Evolutionary conservation across 2,113 vertebrate genomes (phyloP), one percentile per base, ranked within the genome.

Genomic region (Ancistrus triradiatus): DNA sequence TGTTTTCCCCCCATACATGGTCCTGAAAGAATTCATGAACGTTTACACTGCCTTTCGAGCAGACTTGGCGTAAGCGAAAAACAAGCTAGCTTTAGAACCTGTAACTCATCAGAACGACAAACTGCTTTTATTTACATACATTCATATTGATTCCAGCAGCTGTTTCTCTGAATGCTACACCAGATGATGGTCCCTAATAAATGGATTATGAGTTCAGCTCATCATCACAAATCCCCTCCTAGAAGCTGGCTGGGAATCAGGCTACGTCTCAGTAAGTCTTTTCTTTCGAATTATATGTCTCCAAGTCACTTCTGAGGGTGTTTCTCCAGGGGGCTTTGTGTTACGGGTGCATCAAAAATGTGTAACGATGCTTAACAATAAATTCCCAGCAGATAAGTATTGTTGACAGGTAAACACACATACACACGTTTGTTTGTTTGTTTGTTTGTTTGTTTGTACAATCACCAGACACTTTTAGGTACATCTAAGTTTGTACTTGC

Each of bases 121-220:
- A 4, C 38, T n/a, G 6, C 5, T 42, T 42, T 13, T 11, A 13
- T n/a, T 42, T 15, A n/a, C n/a, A n/a, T 42, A 27, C 14, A 25
- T 44, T 47, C 25, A 27, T 69, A 15, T 35, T n/a, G n/a, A 18
- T 49, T 38, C 47, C 37, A 31, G 6, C 37, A 42, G 64, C 48
- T 46, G 21, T 37, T 52, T 42, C 18, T 47, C 2, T 52, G 22
- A 59, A 51, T 40, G 17, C 46, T 4, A 28, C 22, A 18, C n/a
- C 35, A 47, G n/a, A 64, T 1, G 69, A 89, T 85, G 84, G 87
- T 87, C 59, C 86, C 86, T 24, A 85, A 80, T 82, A 88, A 87
- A 84, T 87, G 87, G 79, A 86, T 15, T 61, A 84, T 87, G 81
- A 88, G 75, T 65, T 80, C 86, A 4, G 83, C 77, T 56, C 79